phyloP scores from a whole-genome alignment of 2,113 vertebrate genomes.

The Thamnophis sirtalis region DNA sequence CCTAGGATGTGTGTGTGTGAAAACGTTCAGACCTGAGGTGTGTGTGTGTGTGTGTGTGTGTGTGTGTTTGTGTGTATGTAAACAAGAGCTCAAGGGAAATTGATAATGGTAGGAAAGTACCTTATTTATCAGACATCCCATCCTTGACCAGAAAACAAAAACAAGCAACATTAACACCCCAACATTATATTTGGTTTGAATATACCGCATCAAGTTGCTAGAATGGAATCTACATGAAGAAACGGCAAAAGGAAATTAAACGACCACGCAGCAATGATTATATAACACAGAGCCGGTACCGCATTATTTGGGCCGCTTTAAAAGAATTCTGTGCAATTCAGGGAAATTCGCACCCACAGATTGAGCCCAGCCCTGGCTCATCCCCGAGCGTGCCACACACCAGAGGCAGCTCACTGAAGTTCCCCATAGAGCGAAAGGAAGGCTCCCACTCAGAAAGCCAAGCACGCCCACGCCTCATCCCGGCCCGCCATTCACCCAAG shows the following conservation, averaged over 20 bases:
- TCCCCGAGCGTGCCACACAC: not conserved
- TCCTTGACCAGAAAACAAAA: not conserved
- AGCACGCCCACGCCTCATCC: not conserved
- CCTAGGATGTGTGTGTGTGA: not conserved
- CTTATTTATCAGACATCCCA: not conserved
- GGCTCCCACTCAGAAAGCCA: not conserved
- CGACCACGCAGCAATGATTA: not conserved
- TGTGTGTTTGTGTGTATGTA: no score
- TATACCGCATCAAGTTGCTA: not conserved
- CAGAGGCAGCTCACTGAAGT: not conserved
- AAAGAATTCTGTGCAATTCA: not conserved
- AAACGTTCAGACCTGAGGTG: not conserved
- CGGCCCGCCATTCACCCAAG: not conserved
- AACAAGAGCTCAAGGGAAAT: not conserved
- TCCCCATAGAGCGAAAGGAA: not conserved
- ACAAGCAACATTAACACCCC: not conserved
- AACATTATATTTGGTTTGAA: no score
- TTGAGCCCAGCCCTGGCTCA: not conserved
- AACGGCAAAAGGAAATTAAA: not conserved
- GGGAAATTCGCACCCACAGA: not conserved
- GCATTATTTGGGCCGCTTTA: not conserved
- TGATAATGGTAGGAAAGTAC: not conserved
- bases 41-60: no score
- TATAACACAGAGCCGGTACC: not conserved
- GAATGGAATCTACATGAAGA: not conserved